phyloP scores from a whole-genome alignment of 1,140 invertebrate species.

The Tetramorium alpestre region DNA sequence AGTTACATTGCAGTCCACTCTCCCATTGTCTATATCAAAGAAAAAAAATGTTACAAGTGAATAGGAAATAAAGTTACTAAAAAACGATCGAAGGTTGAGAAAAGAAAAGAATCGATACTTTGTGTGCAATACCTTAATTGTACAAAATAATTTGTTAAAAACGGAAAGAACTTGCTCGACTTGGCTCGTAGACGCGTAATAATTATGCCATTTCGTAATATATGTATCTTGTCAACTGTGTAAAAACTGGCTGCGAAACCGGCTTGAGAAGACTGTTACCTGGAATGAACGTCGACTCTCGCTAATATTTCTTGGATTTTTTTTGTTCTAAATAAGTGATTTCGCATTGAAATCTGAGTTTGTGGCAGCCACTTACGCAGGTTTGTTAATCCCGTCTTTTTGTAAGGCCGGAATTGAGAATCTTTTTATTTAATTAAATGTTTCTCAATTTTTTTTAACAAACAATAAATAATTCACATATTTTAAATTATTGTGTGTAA shows the following conservation, averaged over 20 bases:
- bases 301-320: neutral
- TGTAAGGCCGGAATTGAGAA: neutral
- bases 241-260: neutral
- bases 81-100: neutral
- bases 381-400: neutral
- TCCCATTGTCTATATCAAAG: neutral
- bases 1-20: neutral
- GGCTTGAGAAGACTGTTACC: neutral
- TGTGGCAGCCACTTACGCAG: neutral
- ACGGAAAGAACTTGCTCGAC: neutral
- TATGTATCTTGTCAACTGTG: neutral
- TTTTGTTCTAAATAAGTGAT: neutral
- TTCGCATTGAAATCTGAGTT: neutral
- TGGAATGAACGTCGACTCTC: neutral
- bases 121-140: neutral
- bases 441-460: neutral
- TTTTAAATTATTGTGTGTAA: neutral
- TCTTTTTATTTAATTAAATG: too few species aligned
- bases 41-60: neutral
- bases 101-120: neutral
- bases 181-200: neutral
- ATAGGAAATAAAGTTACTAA: neutral
- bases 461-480: constrained; percentile 1
- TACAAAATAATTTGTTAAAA: neutral
- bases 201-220: neutral